Evolutionary conservation across 2,797 vertebrate genomes (phyloP).

Genomic region (Naso thynnoides): DNA sequence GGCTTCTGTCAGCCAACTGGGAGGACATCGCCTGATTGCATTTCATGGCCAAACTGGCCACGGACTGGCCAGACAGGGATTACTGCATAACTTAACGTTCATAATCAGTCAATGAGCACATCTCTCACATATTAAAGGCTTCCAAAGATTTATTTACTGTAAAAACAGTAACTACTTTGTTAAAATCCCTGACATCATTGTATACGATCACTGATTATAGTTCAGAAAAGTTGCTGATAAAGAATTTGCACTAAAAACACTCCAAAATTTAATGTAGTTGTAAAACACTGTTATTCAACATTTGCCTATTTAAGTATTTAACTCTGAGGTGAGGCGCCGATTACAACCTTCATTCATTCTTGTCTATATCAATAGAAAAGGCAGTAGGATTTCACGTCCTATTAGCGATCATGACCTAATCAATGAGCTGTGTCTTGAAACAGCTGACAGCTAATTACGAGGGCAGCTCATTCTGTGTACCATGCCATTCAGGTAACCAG

Average conservation of each 20-base stretch:
- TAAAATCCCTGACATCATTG: not conserved
- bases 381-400: conserved; percentile 79
- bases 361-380: conserved; percentile 69
- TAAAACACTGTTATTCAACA: conserved; percentile 32
- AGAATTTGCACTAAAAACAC: conserved; percentile 6
- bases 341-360: conserved; percentile 63
- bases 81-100: conserved; percentile 17
- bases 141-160: not conserved
- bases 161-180: conserved; percentile 2
- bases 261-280: conserved; percentile 5
- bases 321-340: conserved; percentile 4
- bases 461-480: conserved; percentile 63
- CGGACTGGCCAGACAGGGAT: conserved; percentile 16
- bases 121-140: conserved; percentile 3
- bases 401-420: conserved; percentile 84
- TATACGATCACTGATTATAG: not conserved
- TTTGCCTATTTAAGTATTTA: conserved; percentile 37
- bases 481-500: conserved; percentile 80
- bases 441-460: conserved; percentile 86
- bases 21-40: conserved; percentile 22
- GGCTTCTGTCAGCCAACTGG: conserved; percentile 29
- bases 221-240: not conserved
- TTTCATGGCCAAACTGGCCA: conserved; percentile 25
- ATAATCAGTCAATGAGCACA: conserved; percentile 37
- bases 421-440: conserved; percentile 85